Base-by-base conservation (phyloP, 2,888 invertebrate species). In the Apoda limacodes region DNA sequence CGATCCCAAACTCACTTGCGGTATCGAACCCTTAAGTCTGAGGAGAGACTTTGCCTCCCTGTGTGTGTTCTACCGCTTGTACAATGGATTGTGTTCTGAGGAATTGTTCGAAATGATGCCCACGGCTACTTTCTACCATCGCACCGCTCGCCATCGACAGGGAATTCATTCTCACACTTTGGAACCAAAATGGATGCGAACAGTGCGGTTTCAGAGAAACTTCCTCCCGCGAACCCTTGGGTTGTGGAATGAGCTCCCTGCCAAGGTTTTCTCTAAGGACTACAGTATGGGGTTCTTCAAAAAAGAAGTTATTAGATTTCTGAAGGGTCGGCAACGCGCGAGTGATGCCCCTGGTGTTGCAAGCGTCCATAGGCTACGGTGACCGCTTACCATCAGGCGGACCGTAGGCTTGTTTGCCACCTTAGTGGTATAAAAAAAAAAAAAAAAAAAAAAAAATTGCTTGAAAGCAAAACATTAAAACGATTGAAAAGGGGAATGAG, bases 331-430 rank as follows among this genome's bases (percentile, higher is more conserved):
- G 28, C 27, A 14, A 20, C 9, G 27, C 28, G 14, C 4, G 22
- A 12, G 22, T 28, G 22, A 28, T 13, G 9, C 28, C 28, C 22
- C 28, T 14, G 22, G 28, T 28, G 15, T 22, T 28, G 22, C 28
- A 22, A 22, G 22, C 22, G 22, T 28, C 22, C 22, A 28, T 28
- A 28, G 28, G 28, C 28, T 21, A 22, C 28, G 28, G 28, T 22
- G 11, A 28, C 28, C 9, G 22, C 22, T 28, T 28, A 13, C 22
- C 28, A 28, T 28, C 22, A 28, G 22, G 22, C 28, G 13, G 14
- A 7, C n/a, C n/a, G n/a, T n/a, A n/a, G n/a, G n/a, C n/a, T n/a
- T n/a, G n/a, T n/a, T n/a, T n/a, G 22, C 22, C 27, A 19, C 27
- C 20, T 11, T n/a, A 7, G 27, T 27, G 27, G 27, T 27, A 27